Conservation (phyloP, 2,797 vertebrate genomes). For the Ceryle rudis region DNA sequence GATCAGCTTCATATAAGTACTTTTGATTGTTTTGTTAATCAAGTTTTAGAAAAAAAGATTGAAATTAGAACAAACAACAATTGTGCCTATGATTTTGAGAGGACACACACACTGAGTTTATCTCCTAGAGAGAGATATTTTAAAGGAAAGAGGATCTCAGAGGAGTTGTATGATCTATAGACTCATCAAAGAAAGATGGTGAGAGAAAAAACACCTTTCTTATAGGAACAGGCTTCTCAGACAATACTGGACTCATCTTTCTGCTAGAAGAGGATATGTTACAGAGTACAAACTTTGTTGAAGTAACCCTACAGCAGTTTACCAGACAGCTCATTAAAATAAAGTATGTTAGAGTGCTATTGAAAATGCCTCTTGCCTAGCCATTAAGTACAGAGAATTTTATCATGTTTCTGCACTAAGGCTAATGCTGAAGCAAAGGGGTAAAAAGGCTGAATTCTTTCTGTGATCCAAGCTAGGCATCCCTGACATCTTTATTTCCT, state of each 20-base stretch:
- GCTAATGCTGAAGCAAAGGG: neutral
- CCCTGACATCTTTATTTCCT: neutral
- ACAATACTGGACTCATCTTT: rapidly evolving
- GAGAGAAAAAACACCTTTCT: neutral
- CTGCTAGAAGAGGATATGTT: neutral
- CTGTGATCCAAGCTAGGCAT: neutral
- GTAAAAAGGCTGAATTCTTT: neutral
- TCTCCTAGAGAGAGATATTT: neutral
- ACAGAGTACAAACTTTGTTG: neutral
- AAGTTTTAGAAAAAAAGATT: neutral
- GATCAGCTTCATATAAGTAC: neutral
- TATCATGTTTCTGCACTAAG: neutral
- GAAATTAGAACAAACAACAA: neutral
- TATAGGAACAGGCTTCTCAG: neutral
- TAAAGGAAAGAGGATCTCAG: neutral
- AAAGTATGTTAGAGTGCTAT: neutral
- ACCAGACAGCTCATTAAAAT: neutral
- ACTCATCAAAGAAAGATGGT: neutral
- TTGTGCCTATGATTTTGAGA: rapidly evolving
- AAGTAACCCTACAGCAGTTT: neutral
- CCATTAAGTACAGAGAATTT: neutral
- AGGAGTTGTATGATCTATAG: neutral
- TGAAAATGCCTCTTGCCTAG: neutral
- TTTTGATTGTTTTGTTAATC: neutral
- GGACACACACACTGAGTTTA: neutral